Evolutionary conservation across 2,797 vertebrate species (phyloP).

Genomic region (Holocentrus rufus): DNA sequence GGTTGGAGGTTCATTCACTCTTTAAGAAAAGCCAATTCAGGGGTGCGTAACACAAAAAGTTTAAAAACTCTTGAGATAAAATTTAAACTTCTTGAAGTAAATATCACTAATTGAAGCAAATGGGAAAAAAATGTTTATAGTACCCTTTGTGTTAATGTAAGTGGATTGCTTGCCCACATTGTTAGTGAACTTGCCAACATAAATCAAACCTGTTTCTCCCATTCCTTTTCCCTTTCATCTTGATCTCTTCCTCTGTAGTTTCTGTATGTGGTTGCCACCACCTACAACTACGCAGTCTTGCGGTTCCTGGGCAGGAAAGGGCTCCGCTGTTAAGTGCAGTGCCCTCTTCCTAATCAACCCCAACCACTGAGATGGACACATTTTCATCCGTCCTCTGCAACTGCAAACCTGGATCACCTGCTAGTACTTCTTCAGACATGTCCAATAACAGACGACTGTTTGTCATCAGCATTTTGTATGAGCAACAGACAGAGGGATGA

Average conservation of each 20-base stretch:
- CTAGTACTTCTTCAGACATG: conserved; percentile 50
- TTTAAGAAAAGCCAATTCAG: too few species aligned
- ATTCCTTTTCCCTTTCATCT: conserved; percentile 16
- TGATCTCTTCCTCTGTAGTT: conserved; percentile 81
- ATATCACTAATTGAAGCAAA: too few species aligned
- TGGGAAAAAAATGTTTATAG: neutral
- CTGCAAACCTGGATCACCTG: conserved; percentile 60
- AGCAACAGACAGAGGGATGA: conserved; percentile 76
- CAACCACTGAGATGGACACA: conserved; percentile 53
- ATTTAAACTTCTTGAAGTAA: neutral
- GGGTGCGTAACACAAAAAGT: too few species aligned
- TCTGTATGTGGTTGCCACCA: conserved; percentile 92
- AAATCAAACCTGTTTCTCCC: neutral
- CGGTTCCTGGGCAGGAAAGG: conserved; percentile 95
- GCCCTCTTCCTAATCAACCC: conserved; percentile 31
- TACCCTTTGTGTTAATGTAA: neutral
- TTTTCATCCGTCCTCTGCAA: conserved; percentile 47
- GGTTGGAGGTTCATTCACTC: too few species aligned
- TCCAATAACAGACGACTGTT: conserved; percentile 60
- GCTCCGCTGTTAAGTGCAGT: conserved; percentile 86
- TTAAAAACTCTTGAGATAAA: too few species aligned
- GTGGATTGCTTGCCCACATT: neutral
- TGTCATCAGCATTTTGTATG: conserved; percentile 50
- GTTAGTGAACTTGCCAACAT: neutral
- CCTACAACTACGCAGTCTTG: conserved; percentile 98